Evolutionary conservation across 2,113 vertebrate genomes (phyloP).

Genomic region (Pomatorhinus ruficollis): DNA sequence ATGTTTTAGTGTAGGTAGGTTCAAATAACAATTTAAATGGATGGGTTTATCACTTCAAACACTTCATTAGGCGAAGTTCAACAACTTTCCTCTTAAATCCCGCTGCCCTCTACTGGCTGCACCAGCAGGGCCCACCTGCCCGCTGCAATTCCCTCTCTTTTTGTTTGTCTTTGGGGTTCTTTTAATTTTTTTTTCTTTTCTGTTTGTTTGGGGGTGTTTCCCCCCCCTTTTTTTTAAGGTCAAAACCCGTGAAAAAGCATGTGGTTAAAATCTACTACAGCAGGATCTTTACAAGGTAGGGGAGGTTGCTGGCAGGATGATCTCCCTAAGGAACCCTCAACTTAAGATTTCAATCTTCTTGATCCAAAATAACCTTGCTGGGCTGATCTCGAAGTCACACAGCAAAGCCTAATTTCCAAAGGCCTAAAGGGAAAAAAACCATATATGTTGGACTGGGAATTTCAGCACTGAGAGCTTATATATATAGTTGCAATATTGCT

Average conservation of each 20-base stretch:
- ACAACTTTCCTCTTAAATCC: slow-evolving; percentile 29
- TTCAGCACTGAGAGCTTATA: neutral
- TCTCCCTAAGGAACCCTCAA: slow-evolving; percentile 17
- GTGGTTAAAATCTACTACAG: neutral
- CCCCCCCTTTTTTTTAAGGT: neutral
- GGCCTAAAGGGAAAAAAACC: neutral
- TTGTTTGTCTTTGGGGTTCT: neutral
- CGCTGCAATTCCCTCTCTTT: neutral
- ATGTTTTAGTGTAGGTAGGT: neutral
- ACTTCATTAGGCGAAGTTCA: neutral
- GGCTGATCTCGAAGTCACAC: neutral
- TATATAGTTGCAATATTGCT: neutral
- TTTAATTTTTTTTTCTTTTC: accelerated
- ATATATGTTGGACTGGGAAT: neutral
- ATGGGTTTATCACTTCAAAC: neutral
- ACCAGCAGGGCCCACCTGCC: neutral
- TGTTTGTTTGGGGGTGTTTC: accelerated
- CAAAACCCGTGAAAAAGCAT: neutral
- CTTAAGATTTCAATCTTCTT: slow-evolving; percentile 36
- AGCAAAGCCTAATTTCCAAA: slow-evolving; percentile 13
- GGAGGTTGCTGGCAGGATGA: neutral
- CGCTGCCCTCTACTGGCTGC: slow-evolving; percentile 59
- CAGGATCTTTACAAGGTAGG: neutral
- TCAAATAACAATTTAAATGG: neutral
- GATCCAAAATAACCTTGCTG: slow-evolving; percentile 12